phyloP scores from a whole-genome alignment of 2,113 vertebrate species.

The Erythrocercus mccallii region DNA sequence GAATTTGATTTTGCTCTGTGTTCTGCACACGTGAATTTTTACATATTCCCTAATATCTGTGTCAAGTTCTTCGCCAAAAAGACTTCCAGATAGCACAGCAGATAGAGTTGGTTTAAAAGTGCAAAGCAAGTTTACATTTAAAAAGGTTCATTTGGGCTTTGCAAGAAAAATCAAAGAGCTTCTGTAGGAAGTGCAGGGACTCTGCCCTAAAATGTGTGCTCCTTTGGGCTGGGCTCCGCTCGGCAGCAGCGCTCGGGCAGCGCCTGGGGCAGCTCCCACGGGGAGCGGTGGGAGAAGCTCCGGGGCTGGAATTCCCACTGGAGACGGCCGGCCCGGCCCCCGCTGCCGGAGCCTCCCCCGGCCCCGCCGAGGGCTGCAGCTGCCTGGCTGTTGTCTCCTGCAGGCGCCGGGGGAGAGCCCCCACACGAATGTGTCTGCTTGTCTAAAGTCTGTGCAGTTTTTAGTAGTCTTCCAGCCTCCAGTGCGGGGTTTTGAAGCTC shows the following conservation, averaged over 20 bases:
- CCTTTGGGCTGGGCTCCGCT: neutral
- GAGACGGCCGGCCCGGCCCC: neutral
- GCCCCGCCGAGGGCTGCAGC: neutral
- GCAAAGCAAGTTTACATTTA: neutral
- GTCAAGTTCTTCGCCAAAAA: neutral
- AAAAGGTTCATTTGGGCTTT: neutral
- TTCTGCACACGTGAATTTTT: neutral
- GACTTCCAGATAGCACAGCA: neutral
- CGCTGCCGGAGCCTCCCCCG: neutral
- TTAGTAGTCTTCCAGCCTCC: slow-evolving; percentile 41
- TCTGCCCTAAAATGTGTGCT: rapidly evolving
- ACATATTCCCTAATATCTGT: neutral
- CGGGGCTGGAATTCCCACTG: neutral
- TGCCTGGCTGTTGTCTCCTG: slow-evolving; percentile 5
- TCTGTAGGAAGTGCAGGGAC: neutral
- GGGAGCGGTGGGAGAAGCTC: neutral
- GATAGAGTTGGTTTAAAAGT: neutral
- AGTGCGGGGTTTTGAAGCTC: slow-evolving; percentile 17
- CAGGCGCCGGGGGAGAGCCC: slow-evolving; percentile 2
- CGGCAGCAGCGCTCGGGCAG: neutral
- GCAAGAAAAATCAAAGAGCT: neutral
- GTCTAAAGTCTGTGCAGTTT: slow-evolving; percentile 30
- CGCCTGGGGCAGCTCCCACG: rapidly evolving
- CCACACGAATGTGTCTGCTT: neutral
- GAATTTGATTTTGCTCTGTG: neutral